Evolutionary conservation across 1,140 invertebrate genomes (phyloP), one percentile per base, ranked within the genome.

Genomic region (Papilio polytes): DNA sequence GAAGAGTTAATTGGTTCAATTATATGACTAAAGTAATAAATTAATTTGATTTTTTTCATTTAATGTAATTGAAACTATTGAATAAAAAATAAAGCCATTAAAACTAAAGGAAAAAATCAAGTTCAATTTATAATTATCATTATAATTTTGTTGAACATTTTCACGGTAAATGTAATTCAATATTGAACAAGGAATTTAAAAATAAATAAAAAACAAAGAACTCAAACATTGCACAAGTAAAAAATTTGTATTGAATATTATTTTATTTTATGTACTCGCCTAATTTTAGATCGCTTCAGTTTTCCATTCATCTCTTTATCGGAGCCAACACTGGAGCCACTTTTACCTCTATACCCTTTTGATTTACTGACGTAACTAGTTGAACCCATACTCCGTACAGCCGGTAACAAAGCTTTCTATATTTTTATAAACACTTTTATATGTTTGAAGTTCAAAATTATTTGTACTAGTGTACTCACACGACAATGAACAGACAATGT

Each of bases 251-350:
- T 56, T 56, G 53, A 66, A 31, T 78, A 36, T 26, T 78, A 36
- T 20, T 4, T 53, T 78, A 84, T 70, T 73, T 66, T 48, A 80
- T 72, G 10, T 63, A 87, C 86, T 88, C 82, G 89, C 93, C 92
- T 90, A 41, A 94, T 90, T 86, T 94, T 94, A 22, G 86, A 86
- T 3, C 89, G 86, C 51, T 89, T 88, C 41, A 94, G 80, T 81
- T 94, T 94, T 31, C 89, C 92, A 79, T 90, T 93, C 88, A 94
- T 92, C 53, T 94, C 93, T 74, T 91, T 94, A 41, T 94, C 93
- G 9, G 92, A 94, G 0, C 93, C 92, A 1, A 80, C 89, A 83
- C 92, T 94, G 44, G 92, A 93, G 31, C 91, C 92, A 82, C 92
- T 94, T 82, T 93, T 94, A 15, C 83, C 85, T 82, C 88, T 88